phyloP scores from a whole-genome alignment of 2,888 invertebrate genomes.

The Gisinianus flammeolus region DNA sequence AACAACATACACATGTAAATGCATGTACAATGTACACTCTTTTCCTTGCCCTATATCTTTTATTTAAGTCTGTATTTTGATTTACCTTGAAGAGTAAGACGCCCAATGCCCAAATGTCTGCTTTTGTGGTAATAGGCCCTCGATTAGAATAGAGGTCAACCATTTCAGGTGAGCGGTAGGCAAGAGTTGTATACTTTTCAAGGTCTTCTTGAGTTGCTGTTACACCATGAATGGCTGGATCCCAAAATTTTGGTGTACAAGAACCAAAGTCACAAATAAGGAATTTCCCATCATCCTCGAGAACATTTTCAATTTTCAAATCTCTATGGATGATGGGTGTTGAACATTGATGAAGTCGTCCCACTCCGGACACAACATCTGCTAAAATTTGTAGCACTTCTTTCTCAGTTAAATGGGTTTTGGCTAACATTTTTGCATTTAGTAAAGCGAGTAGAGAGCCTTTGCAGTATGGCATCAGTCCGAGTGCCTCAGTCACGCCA shows the following conservation, averaged over 20 bases:
- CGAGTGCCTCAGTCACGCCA: slow-evolving; percentile 47
- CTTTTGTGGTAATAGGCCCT: slow-evolving; percentile 81
- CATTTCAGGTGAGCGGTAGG: slow-evolving; percentile 92
- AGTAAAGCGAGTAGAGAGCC: slow-evolving; percentile 48
- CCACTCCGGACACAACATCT: slow-evolving; percentile 89
- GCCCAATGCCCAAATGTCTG: slow-evolving; percentile 77
- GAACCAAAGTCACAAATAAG: slow-evolving; percentile 94
- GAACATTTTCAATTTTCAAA: slow-evolving; percentile 59
- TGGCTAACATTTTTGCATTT: slow-evolving; percentile 48
- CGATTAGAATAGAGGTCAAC: slow-evolving; percentile 72
- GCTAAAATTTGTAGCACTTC: slow-evolving; percentile 88
- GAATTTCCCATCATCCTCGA: slow-evolving; percentile 69
- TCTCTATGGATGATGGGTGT: slow-evolving; percentile 92
- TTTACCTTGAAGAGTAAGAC: slow-evolving; percentile 52
- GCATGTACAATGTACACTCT: background rate
- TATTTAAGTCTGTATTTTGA: background rate
- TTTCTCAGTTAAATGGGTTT: slow-evolving; percentile 72
- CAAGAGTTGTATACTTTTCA: slow-evolving; percentile 84
- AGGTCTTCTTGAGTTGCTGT: slow-evolving; percentile 81
- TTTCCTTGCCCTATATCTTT: background rate
- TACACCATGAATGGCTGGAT: slow-evolving; percentile 72
- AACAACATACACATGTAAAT: background rate
- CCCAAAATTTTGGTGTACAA: slow-evolving; percentile 80
- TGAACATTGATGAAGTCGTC: slow-evolving; percentile 87
- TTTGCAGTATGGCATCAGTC: slow-evolving; percentile 52